phyloP scores from a whole-genome alignment of 1,140 invertebrate species.

The Ptiloglossa arizonensis region DNA sequence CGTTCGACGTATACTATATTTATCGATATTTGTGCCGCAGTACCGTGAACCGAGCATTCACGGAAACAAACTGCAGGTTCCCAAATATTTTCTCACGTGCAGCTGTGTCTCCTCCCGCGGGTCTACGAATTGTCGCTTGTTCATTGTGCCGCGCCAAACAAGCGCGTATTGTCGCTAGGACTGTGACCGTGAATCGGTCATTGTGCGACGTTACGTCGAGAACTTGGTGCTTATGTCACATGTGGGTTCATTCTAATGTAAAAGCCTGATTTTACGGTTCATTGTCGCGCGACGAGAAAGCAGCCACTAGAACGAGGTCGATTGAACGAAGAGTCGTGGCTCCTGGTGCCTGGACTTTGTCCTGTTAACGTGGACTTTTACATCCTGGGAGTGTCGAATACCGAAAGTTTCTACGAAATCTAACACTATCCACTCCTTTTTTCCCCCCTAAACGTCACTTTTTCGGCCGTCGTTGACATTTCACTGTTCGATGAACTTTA shows the following conservation, averaged over 20 bases:
- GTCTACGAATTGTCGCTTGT: conserved; percentile 44
- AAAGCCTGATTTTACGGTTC: conserved; percentile 44
- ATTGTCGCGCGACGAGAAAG: conserved; percentile 38
- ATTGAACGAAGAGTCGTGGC: neutral
- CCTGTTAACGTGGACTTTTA: too few species aligned
- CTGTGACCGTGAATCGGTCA: conserved; percentile 63
- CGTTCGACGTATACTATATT: neutral
- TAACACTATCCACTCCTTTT: too few species aligned
- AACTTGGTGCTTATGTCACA: conserved; percentile 49
- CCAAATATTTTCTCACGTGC: conserved; percentile 61
- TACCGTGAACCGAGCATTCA: neutral
- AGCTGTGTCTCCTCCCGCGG: conserved; percentile 17
- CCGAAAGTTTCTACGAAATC: neutral
- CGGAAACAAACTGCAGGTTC: neutral
- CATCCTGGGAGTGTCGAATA: neutral
- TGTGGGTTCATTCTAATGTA: conserved; percentile 69
- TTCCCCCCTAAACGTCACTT: neutral
- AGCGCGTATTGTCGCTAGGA: conserved; percentile 52
- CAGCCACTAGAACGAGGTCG: neutral
- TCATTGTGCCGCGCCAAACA: conserved; percentile 54
- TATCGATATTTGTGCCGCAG: neutral
- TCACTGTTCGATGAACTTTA: too few species aligned
- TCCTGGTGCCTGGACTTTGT: neutral
- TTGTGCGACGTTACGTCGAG: conserved; percentile 54
- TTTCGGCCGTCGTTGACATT: too few species aligned